Conservation (phyloP, 2,797 vertebrate species). For the Danio choprae region DNA sequence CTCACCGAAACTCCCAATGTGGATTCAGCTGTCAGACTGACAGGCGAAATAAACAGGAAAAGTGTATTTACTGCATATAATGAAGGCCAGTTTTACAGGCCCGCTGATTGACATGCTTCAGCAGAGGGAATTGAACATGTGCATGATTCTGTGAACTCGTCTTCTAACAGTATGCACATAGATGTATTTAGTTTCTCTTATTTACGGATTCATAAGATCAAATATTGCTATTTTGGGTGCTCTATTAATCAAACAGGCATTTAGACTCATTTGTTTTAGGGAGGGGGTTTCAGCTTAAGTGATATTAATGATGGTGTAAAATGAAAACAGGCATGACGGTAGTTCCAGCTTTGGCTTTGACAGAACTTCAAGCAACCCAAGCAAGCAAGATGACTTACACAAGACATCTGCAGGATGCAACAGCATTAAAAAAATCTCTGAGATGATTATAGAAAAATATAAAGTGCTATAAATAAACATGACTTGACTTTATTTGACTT, state of each 20-base stretch:
- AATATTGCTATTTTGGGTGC: background rate
- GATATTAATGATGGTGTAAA: slow-evolving; percentile 12
- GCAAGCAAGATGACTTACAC: background rate
- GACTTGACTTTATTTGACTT: too few species aligned
- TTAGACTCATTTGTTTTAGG: background rate
- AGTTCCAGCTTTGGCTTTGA: background rate
- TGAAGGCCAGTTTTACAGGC: slow-evolving; percentile 40
- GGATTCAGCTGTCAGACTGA: slow-evolving; percentile 62
- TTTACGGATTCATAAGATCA: background rate
- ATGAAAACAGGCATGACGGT: slow-evolving; percentile 10
- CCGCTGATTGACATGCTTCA: slow-evolving; percentile 70
- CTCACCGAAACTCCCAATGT: slow-evolving; percentile 55
- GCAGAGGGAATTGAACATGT: slow-evolving; percentile 59
- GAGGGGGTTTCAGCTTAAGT: background rate
- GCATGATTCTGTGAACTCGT: slow-evolving; percentile 49
- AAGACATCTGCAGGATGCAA: background rate
- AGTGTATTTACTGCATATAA: slow-evolving; percentile 68
- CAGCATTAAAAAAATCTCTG: background rate
- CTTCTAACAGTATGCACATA: background rate
- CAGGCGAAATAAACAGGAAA: slow-evolving; percentile 77
- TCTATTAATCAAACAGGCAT: slow-evolving; percentile 13
- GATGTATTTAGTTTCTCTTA: background rate
- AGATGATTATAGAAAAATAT: background rate
- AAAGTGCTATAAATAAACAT: background rate
- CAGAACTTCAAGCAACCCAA: background rate